Conservation (phyloP, 2,797 vertebrate genomes). For the Odontamblyopus lacepedii region DNA sequence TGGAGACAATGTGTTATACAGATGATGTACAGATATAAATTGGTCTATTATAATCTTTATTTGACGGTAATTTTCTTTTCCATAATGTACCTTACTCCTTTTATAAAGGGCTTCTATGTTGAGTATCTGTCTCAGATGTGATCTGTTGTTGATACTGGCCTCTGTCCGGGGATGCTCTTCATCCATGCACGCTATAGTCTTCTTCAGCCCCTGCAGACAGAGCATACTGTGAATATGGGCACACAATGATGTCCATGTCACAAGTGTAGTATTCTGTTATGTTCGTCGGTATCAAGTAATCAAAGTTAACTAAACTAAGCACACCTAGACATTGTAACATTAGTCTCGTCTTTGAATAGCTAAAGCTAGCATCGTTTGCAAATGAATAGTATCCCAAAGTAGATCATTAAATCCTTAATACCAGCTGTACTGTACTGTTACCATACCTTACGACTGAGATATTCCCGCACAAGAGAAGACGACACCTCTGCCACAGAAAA, state of each 20-base stretch:
- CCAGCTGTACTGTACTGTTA: slow-evolving; percentile 42
- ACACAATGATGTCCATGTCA: neutral
- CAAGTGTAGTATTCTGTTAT: neutral
- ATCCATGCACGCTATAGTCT: slow-evolving; percentile 88
- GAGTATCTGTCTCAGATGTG: slow-evolving; percentile 81
- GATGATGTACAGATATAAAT: neutral
- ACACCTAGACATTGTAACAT: no score
- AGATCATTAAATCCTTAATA: neutral
- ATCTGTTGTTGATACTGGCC: slow-evolving; percentile 89
- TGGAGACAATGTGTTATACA: slow-evolving; percentile 13
- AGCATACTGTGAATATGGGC: neutral
- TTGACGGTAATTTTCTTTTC: neutral
- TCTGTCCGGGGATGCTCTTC: slow-evolving; percentile 87
- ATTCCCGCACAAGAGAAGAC: slow-evolving; percentile 90
- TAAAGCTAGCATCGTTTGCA: neutral
- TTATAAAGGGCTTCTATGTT: slow-evolving; percentile 86
- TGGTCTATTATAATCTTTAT: neutral
- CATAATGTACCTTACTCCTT: slow-evolving; percentile 84
- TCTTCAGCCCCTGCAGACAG: slow-evolving; percentile 87
- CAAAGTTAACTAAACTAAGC: neutral
- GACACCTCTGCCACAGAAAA: slow-evolving; percentile 85
- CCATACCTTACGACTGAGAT: slow-evolving; percentile 92
- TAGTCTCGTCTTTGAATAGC: neutral
- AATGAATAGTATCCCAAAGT: neutral
- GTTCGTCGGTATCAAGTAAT: neutral